Percentiles rank a stretch among this genome's conserved stretches.
These are phyloP conservation scores for Dysmachus trigonus DNA, from an alignment of 2,888 invertebrate genomes.

Conservation along the genomic window DNA sequence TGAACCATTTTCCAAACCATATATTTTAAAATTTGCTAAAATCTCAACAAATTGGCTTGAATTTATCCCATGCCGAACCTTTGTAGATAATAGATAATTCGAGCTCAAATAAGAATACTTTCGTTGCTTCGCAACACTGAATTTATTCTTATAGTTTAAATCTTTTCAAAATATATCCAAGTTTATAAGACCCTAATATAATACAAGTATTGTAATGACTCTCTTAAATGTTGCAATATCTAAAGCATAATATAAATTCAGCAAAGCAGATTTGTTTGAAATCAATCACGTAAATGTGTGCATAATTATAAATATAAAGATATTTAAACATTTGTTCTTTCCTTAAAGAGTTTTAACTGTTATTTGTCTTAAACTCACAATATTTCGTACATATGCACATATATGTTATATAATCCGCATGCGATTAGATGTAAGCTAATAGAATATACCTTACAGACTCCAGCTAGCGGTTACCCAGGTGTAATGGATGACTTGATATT, in stretches of 20 bases:
- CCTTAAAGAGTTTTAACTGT: not conserved
- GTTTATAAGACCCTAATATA: too few relatives aligned
- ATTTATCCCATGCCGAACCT: too few relatives aligned
- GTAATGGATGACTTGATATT: constrained; percentile 90
- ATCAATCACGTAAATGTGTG: constrained; percentile 17
- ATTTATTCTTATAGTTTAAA: too few relatives aligned
- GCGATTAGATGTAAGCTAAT: not conserved
- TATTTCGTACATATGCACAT: constrained; percentile 39
- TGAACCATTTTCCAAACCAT: too few relatives aligned
- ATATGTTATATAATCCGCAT: not conserved
- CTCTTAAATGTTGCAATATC: constrained; percentile 27
- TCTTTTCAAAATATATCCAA: too few relatives aligned
- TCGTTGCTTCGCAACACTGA: too few relatives aligned
- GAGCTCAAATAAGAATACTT: too few relatives aligned
- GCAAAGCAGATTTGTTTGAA: not conserved
- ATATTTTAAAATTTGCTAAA: too few relatives aligned
- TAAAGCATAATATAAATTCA: not conserved
- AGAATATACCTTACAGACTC: constrained; percentile 70
- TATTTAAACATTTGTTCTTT: constrained; percentile 10
- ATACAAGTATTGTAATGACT: not conserved
- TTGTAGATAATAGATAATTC: too few relatives aligned
- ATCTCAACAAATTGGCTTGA: too few relatives aligned
- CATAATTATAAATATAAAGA: not conserved
- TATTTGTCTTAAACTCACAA: constrained; percentile 14
- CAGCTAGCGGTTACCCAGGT: constrained; percentile 80